Base-by-base conservation (phyloP, 2,797 vertebrate species). In the Coregonus sp. region DNA sequence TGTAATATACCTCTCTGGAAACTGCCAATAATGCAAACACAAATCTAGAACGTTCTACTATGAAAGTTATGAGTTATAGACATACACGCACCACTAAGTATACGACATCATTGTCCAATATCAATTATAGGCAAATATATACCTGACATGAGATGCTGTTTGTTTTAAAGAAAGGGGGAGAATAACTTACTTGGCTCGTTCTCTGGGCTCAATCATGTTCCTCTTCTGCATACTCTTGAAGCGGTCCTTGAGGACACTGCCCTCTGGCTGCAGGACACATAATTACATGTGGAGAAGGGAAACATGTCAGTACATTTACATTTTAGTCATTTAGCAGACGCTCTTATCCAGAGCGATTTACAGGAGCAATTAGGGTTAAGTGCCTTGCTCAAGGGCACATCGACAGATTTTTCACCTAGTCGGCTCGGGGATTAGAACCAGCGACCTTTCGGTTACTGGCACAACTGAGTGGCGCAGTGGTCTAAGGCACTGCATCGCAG, bases 191-290 rank as follows among this genome's bases (percentile, higher is more conserved):
- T 96, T 98, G 86, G 96, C 96, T 89, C 97, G 85, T 66, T 97
- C 95, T 76, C 96, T 90, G 0, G 97, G 97, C 82, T 98, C 97
- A 0, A 98, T 97, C 80, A 98, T 87, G 87, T 95, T 98, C 78
- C 97, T 95, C 89, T 95, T 96, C 92, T 98, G 97, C 51, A 98
- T 89, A 81, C 97, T 98, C 93, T 96, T 97, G 89, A 98, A 98
- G n/a, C 96, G 94, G 80, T 98, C 97, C 0, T 90, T 94, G 82
- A 97, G 92, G 68, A 98, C 70, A 70, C 94, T 97, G 89, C 97
- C 97, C 92, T 98, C 96, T 31, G 97, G 97, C 97, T 98, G 93
- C 0, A 84, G n/a, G 47, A 80, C 1, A 0, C 0, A 0, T 20
- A 40, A 89, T 89, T 84, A 80, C 88, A 90, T 5, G 61, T 66